Evolutionary conservation across 2,113 vertebrate genomes (phyloP).

Genomic region (Calyptomena viridis): DNA sequence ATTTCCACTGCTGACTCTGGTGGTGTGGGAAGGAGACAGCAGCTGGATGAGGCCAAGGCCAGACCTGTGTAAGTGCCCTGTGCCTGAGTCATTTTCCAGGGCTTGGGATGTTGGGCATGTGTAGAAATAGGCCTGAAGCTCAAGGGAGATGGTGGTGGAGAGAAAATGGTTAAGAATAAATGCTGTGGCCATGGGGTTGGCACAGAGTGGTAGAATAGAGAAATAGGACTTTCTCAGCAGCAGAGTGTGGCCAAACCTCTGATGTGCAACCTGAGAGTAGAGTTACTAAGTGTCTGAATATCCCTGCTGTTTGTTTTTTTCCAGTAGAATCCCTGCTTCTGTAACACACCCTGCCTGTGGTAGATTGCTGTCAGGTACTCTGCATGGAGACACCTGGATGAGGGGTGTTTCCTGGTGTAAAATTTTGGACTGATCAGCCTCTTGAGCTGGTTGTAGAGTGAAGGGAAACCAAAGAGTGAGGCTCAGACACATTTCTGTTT

Average conservation of each 20-base stretch:
- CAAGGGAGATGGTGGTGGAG: not conserved
- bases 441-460: not conserved
- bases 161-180: not conserved
- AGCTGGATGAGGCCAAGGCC: not conserved
- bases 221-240: not conserved
- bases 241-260: not conserved
- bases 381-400: not conserved
- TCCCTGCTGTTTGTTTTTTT: not conserved
- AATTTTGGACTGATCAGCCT: not conserved
- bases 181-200: not conserved
- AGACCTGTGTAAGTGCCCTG: not conserved
- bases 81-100: not conserved
- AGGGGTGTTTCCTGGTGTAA: not conserved
- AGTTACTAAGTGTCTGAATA: not conserved
- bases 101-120: not conserved
- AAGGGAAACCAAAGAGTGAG: not conserved
- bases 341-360: rapidly evolving
- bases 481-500: not conserved
- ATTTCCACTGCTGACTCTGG: conserved; percentile 7
- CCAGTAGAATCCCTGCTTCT: not conserved
- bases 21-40: conserved; percentile 22
- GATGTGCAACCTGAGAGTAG: not conserved
- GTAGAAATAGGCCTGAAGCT: not conserved
- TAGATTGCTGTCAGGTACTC: not conserved
- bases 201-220: too few species aligned